Percentiles rank a stretch among this genome's conserved stretches.
Conservation (phyloP, 2,888 invertebrate genomes). For the Synanthedon andrenaeformis region DNA sequence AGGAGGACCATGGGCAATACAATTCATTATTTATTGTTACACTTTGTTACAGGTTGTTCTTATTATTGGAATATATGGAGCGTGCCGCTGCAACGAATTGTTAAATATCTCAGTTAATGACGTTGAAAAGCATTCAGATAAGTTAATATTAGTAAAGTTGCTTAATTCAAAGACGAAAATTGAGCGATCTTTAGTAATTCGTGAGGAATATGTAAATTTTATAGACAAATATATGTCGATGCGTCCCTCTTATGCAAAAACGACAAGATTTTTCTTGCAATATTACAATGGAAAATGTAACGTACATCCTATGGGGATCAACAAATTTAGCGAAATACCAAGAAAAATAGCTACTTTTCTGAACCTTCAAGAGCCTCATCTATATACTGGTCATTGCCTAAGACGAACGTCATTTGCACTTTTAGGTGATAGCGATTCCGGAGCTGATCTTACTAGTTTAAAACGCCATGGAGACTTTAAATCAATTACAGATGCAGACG, state of each 20-base stretch:
- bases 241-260: conserved; percentile 3
- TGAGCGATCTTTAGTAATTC: conserved; percentile 3
- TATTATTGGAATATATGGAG: conserved; percentile 6
- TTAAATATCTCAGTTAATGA: conserved; percentile 5
- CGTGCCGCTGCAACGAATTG: conserved; percentile 6
- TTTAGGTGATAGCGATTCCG: conserved; percentile 4
- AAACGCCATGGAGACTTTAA: conserved; percentile 6
- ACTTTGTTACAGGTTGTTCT: conserved; percentile 5
- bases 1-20: no score
- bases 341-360: conserved; percentile 8
- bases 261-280: conserved; percentile 7
- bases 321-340: conserved; percentile 7
- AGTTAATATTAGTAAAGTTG: conserved; percentile 2
- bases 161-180: conserved; percentile 3
- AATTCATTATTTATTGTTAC: no score
- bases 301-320: conserved; percentile 4
- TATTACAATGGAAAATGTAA: conserved; percentile 8
- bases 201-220: conserved; percentile 1
- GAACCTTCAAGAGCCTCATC: conserved; percentile 2
- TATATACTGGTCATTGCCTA: conserved; percentile 9
- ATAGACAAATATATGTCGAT: conserved; percentile 6
- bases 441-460: conserved; percentile 4
- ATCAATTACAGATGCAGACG: not conserved
- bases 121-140: conserved; percentile 1
- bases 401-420: conserved; percentile 4